A percentile compares a stretch with the other conserved stretches of the same genome.
Evolutionary conservation across 2,113 vertebrate genomes (phyloP).

Genomic region (Jacana jacana): DNA sequence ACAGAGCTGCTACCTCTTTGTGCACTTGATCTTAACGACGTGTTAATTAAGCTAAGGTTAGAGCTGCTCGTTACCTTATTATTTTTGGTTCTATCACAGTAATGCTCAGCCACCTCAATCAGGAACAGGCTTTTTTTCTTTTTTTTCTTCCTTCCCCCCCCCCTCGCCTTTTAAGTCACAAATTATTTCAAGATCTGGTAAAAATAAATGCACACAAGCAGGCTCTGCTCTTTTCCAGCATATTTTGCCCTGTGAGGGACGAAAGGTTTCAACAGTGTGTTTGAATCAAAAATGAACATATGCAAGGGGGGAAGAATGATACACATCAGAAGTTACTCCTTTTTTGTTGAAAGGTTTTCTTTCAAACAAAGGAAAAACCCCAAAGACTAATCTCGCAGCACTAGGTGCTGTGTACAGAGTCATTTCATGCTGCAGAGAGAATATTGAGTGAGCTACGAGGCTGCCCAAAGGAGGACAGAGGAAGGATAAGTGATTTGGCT

Average conservation of each 20-base stretch:
- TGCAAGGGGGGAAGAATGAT: constrained; percentile 21
- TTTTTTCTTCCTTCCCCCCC: rapidly evolving
- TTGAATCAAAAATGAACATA: constrained; percentile 56
- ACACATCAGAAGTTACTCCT: background rate
- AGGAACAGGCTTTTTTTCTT: background rate
- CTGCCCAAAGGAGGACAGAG: constrained; percentile 6
- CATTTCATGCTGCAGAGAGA: background rate
- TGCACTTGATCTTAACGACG: constrained; percentile 18
- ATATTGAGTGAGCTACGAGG: background rate
- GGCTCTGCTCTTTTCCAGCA: constrained; percentile 7
- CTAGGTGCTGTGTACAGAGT: background rate
- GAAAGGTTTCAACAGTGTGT: background rate
- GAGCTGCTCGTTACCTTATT: constrained; percentile 20
- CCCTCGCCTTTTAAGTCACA: background rate
- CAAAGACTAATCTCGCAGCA: background rate
- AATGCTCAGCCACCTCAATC: background rate
- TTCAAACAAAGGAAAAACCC: constrained; percentile 12
- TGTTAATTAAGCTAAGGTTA: constrained; percentile 59
- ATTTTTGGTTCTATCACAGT: constrained; percentile 31
- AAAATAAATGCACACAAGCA: constrained; percentile 24
- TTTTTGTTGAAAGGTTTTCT: background rate
- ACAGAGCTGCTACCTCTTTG: background rate
- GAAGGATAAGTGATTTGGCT: background rate
- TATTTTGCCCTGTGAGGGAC: background rate
- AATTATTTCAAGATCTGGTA: constrained; percentile 39